phyloP scores from a whole-genome alignment of 1,140 invertebrate species.

The Saccostrea glomerata region DNA sequence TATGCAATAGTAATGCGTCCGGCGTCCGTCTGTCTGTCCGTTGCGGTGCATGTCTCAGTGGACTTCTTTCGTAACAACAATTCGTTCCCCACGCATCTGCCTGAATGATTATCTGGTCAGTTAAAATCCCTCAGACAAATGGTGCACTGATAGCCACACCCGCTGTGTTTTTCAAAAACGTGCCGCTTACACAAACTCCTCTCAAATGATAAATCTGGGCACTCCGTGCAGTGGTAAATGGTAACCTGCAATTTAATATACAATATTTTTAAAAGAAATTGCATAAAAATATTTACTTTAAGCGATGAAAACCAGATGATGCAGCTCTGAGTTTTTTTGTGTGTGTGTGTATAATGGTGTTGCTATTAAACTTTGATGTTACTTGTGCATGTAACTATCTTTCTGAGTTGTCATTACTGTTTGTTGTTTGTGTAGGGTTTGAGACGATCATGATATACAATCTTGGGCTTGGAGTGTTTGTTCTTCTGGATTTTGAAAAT shows the following conservation, averaged over 20 bases:
- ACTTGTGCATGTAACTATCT: too few species aligned
- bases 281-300: not conserved
- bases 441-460: constrained; percentile 20
- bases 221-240: not conserved
- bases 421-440: constrained; percentile 25
- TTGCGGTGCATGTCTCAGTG: not conserved
- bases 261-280: not conserved
- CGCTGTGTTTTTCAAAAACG: constrained; percentile 33
- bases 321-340: not conserved
- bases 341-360: too few species aligned
- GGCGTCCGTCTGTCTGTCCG: not conserved
- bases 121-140: not conserved
- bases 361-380: too few species aligned
- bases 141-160: constrained; percentile 41
- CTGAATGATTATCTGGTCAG: not conserved
- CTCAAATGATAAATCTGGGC: constrained; percentile 9
- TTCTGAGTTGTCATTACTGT: too few species aligned
- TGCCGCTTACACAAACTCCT: constrained; percentile 37
- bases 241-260: constrained; percentile 24
- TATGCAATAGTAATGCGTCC: too few species aligned
- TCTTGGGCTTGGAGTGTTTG: too few species aligned
- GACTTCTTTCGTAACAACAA: not conserved
- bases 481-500: constrained; percentile 48
- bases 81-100: not conserved
- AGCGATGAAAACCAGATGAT: not conserved